Evolutionary conservation across 2,113 vertebrate genomes (phyloP), one percentile per base, ranked within the genome.

Genomic region (Argyrosomus japonicus): DNA sequence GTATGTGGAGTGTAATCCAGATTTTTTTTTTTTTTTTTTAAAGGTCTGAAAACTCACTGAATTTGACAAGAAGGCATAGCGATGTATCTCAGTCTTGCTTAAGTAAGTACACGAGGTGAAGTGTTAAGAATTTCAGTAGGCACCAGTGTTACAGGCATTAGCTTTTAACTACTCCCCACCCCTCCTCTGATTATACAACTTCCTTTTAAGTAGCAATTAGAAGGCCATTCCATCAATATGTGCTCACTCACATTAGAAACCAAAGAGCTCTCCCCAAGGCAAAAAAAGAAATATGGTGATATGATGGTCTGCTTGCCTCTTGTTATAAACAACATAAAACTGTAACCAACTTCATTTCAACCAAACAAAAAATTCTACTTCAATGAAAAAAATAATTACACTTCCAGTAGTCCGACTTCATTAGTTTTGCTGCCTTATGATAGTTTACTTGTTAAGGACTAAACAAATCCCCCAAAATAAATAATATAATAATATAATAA

Each of bases 351-450:
- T 90, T 91, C 29, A 90, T 85, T 86, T 70, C 45, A 83, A 80
- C 32, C 51, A 74, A 85, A 78, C 51, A 70, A 63, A 88, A 40
- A 61, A 77, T 53, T 58, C 47, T 89, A 79, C 79, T 75, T 79
- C 61, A 58, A 82, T 73, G 9, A 75, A 84, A 86, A 77, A 61
- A 82, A 70, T 47, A 79, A 64, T 36, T 53, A 79, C 73, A 88
- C 83, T 91, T 94, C 89, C 91, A 93, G 91, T 93, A 90, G 82
- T 93, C 81, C 82, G 70, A 91, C 89, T 92, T 93, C 89, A 92
- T 88, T 87, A 88, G 77, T 90, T 89, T 89, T 91, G 90, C 91
- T 92, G 93, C 91, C 91, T 88, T 78, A 9, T 79, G 65, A 89
- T 89, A 80, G 72, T 87, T 87, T 64, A 89, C 77, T 88, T 85